Evolutionary conservation across 2,113 vertebrate genomes (phyloP), one percentile per base, ranked within the genome.

Genomic region (Rhea americana): DNA sequence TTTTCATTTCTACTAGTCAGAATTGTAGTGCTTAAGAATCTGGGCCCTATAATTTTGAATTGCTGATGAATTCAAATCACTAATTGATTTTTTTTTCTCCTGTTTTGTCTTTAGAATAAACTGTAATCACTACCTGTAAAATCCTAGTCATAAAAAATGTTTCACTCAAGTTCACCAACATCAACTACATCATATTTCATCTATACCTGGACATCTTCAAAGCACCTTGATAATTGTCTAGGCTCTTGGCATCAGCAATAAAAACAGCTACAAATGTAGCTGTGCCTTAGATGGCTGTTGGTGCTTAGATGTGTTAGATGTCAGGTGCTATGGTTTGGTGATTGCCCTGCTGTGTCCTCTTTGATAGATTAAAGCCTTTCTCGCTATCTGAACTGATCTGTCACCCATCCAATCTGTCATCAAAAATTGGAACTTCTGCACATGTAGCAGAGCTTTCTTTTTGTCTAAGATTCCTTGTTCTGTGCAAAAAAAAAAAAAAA

Each of bases 61-160:
- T 82, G 9, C 15, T 26, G 12, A 16, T 41, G 41, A 15, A 11
- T 59, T 51, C 47, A 26, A 63, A 92, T 25, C 22, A 39, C 13
- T 20, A 62, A 58, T 4, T 25, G 6, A 3, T 83, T 88, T 80
- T 88, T 20, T 58, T 32, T 32, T 10, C 45, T 58, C 3, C 14
- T 25, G 5, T 58, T 5, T 37, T 47, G 32, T 45, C 55, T 17
- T 53, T 1, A 73, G 35, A 73, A 77, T 30, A 58, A 66, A 48
- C 6, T 8, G 22, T 17, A 86, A 28, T 81, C 41, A 55, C 25
- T 18, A 26, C 43, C 50, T 30, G 83, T 70, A 66, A 93, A 53
- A 71, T 6, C 1, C 55, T 32, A 58, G 30, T 47, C 61, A 84
- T 56, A 77, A 86, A 88, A 50, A 26, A 13, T 0, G 0, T 6